Evolutionary conservation across 2,888 invertebrate genomes (phyloP), one percentile per base, ranked within the genome.

Genomic region (Drosophila anomalata): DNA sequence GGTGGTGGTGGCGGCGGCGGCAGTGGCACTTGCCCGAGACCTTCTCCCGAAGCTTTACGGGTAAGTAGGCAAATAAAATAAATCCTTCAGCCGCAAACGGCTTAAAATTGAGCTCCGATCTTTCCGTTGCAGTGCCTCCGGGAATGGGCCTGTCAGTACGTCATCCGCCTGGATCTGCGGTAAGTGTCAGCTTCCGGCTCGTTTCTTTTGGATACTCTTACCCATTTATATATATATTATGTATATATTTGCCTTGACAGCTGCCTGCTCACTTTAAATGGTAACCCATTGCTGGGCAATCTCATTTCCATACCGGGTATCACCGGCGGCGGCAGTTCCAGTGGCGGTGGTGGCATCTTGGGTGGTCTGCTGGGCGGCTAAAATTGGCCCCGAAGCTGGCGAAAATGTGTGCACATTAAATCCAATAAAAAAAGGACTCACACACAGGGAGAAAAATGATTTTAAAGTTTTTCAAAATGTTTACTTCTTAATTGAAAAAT

Each of bases 151-250:
- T 88, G 88, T 57, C 80, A 87, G 65, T 73, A 84, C 56, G 53
- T 88, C 50, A 79, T 88, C 59, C 82, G 88, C 5, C 58, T 88
- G 65, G 88, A 88, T 78, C 70, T 88, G 67, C 82, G 88, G 88
- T 88, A 78, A 79, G 87, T 73, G 47, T 8, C 56, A 39, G 41
- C 46, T 39, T 53, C 46, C 51, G 57, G 31, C 24, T 56, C 22
- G 48, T 41, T 39, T 36, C 56, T n/a, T 20, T 33, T 12, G 46
- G 11, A 12, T 52, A 24, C 24, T 20, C 12, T 33, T n/a, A 14
- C 33, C 54, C 47, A 53, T 48, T 50, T 44, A 52, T 58, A 39
- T 54, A 47, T 22, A 44, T 33, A 36, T 36, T 36, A 36, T 36
- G 36, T 36, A 36, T 74, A 51, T 17, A 57, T 61, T 59, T 48